Conservation (phyloP, 2,113 vertebrate genomes). For the rat (Rattus norvegicus) region DNA sequence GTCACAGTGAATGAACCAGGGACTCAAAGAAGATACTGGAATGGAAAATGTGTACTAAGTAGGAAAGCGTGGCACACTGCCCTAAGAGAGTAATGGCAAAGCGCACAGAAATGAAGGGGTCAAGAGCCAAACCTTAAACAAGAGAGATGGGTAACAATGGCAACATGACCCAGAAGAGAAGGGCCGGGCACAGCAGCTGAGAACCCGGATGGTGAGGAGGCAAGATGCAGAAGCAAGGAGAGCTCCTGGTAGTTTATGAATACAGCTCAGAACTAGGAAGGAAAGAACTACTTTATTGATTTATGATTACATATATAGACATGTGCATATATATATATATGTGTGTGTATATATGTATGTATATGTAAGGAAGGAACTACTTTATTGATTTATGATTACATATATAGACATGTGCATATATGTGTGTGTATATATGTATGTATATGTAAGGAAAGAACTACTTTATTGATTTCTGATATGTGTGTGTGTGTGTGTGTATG, state of each 20-base stretch:
- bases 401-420: too few species aligned
- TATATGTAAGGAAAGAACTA: background rate
- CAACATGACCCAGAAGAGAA: background rate
- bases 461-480: background rate
- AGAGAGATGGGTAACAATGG: background rate
- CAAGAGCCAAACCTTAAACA: background rate
- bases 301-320: too few species aligned
- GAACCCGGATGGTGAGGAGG: background rate
- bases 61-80: background rate
- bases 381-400: background rate
- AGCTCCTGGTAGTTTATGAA: background rate
- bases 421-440: too few species aligned
- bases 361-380: background rate
- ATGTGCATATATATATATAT: too few species aligned
- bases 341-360: too few species aligned
- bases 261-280: background rate
- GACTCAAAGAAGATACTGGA: background rate
- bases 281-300: background rate
- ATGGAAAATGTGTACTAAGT: background rate
- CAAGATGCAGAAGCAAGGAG: background rate
- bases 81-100: too few species aligned
- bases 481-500: too few species aligned
- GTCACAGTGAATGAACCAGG: background rate
- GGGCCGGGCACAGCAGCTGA: background rate
- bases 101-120: background rate